phyloP scores from a whole-genome alignment of 2,888 invertebrate genomes.

The Drosophila phalerata region DNA sequence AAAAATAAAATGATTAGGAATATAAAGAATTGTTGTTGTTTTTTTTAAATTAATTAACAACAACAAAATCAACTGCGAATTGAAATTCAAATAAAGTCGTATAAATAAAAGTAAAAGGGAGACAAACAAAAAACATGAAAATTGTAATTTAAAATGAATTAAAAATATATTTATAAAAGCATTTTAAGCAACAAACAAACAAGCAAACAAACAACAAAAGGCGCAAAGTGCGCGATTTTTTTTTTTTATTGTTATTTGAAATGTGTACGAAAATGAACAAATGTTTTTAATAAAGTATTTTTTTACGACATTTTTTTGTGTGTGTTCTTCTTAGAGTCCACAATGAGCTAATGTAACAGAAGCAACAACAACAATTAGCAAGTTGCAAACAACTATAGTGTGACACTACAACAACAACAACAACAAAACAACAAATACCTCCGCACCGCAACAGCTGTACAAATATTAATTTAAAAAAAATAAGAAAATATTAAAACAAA shows the following conservation, averaged over 20 bases:
- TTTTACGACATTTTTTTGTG: conserved; percentile 13
- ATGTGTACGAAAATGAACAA: background rate
- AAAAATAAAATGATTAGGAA: conserved; percentile 43
- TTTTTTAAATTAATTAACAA: conserved; percentile 61
- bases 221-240: conserved; percentile 39
- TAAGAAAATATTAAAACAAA: conserved; percentile 14
- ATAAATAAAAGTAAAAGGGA: conserved; percentile 39
- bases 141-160: conserved; percentile 57
- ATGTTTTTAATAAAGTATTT: conserved; percentile 8
- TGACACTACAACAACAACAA: conserved; percentile 45
- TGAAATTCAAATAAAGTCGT: conserved; percentile 52
- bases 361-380: conserved; percentile 32
- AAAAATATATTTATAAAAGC: conserved; percentile 54
- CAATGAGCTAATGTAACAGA: conserved; percentile 40
- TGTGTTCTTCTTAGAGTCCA: conserved; percentile 32
- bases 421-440: conserved; percentile 67
- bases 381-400: conserved; percentile 30
- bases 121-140: conserved; percentile 30
- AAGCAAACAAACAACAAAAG: background rate
- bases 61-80: conserved; percentile 40
- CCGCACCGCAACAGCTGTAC: conserved; percentile 68
- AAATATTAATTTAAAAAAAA: conserved; percentile 63
- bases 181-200: conserved; percentile 11
- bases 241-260: conserved; percentile 8
- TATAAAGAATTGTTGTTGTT: conserved; percentile 44